Evolutionary conservation across 2,888 invertebrate species (phyloP), one percentile per base, ranked within the genome.

Genomic region (Unio delphinus): DNA sequence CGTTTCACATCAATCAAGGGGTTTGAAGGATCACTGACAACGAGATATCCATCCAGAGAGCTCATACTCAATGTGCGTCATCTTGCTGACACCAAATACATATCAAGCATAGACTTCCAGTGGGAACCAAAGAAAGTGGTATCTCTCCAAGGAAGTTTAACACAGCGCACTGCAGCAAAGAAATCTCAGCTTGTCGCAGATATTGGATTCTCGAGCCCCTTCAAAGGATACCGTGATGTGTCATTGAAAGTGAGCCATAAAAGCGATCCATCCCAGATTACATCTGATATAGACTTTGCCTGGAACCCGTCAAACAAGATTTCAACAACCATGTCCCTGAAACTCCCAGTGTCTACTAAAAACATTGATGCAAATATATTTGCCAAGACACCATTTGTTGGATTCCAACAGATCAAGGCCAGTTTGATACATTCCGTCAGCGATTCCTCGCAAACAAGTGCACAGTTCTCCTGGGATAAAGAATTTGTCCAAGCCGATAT

Each of bases 301-400:
- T 79, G 78, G 79, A 75, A 74, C 57, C 78, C 79, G 30, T 68
- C 73, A 55, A 68, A 82, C 17, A 71, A 75, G n/a, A 69, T 84
- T 28, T 72, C 79, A 2, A 67, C 80, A 4, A 78, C 75, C n/a
- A 8, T 83, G 15, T 77, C 73, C 18, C n/a, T 83, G 8, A 74
- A 73, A 55, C 78, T 75, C 28, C 84, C 86, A 57, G 5, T 84
- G 11, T 68, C 74, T 18, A 61, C 78, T 23, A 65, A 66, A 28
- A 69, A 73, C 64, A 60, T 83, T 20, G 72, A 81, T 59, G 70
- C 77, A 5, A 76, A 68, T 17, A 59, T 82, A 34, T 60, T 64
- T 15, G 77, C 77, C 7, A 78, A 76, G 55, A 76, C 87, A 15
- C 84, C 87, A 55, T 73, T 83, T 59, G 68, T 69, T 45, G 74